Base-by-base conservation (phyloP, 2,797 vertebrate genomes). In the Parotocinclus haroldoi region DNA sequence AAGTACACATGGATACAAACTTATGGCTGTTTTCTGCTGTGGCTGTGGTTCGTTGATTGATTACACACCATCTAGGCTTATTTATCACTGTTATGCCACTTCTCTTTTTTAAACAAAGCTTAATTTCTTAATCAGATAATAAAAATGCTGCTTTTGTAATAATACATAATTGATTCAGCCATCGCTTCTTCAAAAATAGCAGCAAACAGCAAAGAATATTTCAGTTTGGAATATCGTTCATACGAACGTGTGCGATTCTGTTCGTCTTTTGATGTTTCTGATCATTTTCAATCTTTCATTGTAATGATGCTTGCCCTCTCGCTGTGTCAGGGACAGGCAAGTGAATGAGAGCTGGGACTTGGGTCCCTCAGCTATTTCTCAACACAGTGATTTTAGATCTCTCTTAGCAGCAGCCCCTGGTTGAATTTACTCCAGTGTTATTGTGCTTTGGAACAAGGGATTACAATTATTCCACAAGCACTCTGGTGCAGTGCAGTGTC, bases 401-500 rank as follows among this genome's bases (percentile, higher is more conserved):
- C 19, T 51, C 55, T 19, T 27, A 46, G 27, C 48, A 52, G 60
- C 60, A 55, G 14, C n/a, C 4, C 14, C 1, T 0, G 4, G 18
- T 58, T 46, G 37, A 39, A 64, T 62, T 64, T 51, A 63, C 54
- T 48, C 16, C 40, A 48, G 16, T 7, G 27, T 58, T 51, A 46
- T 64, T 44, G 39, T 27, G 55, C 61, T 60, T 18, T 50, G 44
- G 40, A 55, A 46, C n/a, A 37, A 51, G 42, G 58, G 63, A 70
- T 76, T 70, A 68, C 58, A 67, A 19, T 49, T 76, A 66, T 66
- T 53, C 66, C 61, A 62, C 58, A 67, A 44, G 45, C 40, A 36
- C 37, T 55, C 53, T 4, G 56, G 45, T 42, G 52, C 62, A 44
- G 65, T 50, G 64, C 73, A 39, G 70, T 38, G 17, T 67, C 57